Base-by-base conservation (phyloP, 2,797 vertebrate species). In the Synaphobranchus kaupii region DNA sequence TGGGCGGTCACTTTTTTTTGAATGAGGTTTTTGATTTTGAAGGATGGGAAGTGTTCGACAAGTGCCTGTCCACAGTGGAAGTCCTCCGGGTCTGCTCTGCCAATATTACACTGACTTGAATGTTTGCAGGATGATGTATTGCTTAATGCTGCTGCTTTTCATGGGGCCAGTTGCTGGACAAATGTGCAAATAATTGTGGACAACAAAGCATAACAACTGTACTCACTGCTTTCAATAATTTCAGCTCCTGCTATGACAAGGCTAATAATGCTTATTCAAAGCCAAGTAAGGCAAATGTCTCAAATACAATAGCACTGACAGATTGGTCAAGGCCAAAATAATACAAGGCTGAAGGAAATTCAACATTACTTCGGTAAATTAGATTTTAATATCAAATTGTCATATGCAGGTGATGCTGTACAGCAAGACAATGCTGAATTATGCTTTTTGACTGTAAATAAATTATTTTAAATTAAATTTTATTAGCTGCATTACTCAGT, bases 121-220 rank as follows among this genome's bases (percentile, higher is more conserved):
- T 71, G 63, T 39, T 52, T 68, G 50, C 84, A 86, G 78, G 44
- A 81, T 86, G 54, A 86, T 82, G 66, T 86, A 66, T 82, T 86
- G 86, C 73, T 78, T 66, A 39, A 66, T 8, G 13, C 84, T 66
- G 68, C 60, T 39, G 44, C 84, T 85, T 86, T 86, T 81, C 25
- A n/a, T 56, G 34, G 34, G 86, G 71, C 68, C 78, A 86, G 56
- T 63, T 47, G n/a, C 73, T 86, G n/a, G 66, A 71, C 20, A 63
- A 63, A 81, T 81, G 63, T 82, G 25, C 56, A 47, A 39, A 47
- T 81, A 86, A 82, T 63, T 82, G 47, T 63, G 54, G 76, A 47
- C 66, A 82, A 86, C 71, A 78, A 76, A 56, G 68, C 52, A 58
- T 78, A 13, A 60, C 48, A 54, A 54, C 28, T 54, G 20, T 31